Conservation (phyloP, 1,140 invertebrate genomes). For the Tyrophagus putrescentiae region DNA sequence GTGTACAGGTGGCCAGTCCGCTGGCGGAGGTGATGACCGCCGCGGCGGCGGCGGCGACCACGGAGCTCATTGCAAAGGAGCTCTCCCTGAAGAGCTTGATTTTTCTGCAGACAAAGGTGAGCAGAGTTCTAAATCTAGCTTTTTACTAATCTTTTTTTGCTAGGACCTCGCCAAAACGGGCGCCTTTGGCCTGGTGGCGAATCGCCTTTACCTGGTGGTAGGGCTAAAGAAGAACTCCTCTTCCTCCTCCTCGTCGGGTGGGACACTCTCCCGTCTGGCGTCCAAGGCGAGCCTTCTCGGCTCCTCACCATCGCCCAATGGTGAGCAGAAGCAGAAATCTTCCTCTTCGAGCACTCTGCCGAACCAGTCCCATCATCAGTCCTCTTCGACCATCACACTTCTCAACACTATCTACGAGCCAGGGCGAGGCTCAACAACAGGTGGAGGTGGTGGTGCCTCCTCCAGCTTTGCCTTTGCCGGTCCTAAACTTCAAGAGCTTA, state of each 20-base stretch:
- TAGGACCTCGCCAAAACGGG: background rate
- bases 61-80: conserved; percentile 1
- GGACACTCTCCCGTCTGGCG: background rate
- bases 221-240: background rate
- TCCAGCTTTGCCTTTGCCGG: background rate
- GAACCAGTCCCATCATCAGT: background rate
- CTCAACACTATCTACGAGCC: background rate
- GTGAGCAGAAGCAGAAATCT: no score
- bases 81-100: conserved; percentile 13
- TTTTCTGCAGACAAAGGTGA: conserved; percentile 19
- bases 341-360: background rate
- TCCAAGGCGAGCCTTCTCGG: background rate
- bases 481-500: background rate
- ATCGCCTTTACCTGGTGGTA: background rate
- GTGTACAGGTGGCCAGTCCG: background rate
- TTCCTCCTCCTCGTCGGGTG: background rate
- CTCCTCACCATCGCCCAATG: background rate
- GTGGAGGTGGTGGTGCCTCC: no score
- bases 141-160: background rate
- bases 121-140: background rate
- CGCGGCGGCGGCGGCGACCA: no score
- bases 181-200: background rate
- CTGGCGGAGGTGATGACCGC: background rate
- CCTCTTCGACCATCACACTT: background rate
- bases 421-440: background rate